Percentiles rank a stretch among this genome's conserved stretches.
Conservation (phyloP, 1,140 invertebrate species). For the Drosophila auraria region DNA sequence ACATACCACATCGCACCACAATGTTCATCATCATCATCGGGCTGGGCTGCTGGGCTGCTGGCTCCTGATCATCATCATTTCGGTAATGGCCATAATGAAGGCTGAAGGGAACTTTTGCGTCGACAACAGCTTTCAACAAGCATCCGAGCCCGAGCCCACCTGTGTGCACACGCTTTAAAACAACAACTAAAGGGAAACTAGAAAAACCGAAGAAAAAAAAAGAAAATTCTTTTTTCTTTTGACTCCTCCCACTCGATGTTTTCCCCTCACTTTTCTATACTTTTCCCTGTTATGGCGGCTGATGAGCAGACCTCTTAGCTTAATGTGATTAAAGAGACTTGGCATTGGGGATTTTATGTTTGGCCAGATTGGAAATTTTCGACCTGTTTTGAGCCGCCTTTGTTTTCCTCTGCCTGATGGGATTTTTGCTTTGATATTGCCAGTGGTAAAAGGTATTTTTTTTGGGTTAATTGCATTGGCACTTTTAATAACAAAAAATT, state of each 20-base stretch:
- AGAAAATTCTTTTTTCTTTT: slow-evolving; percentile 32
- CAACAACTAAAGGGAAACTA: slow-evolving; percentile 10
- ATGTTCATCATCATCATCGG: slow-evolving; percentile 34
- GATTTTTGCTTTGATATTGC: slow-evolving; percentile 7
- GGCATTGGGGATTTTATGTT: slow-evolving; percentile 34
- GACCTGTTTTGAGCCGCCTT: slow-evolving; percentile 26
- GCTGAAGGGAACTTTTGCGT: slow-evolving; percentile 47
- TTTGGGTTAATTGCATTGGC: too few species aligned
- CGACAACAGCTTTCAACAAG: slow-evolving; percentile 75
- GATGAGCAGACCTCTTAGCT: slow-evolving; percentile 42
- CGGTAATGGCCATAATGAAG: slow-evolving; percentile 50
- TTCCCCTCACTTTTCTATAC: not conserved
- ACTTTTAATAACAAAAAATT: too few species aligned
- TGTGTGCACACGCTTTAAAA: slow-evolving; percentile 67
- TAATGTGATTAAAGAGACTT: slow-evolving; percentile 50
- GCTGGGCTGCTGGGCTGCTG: slow-evolving; percentile 11
- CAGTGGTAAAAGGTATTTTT: too few species aligned
- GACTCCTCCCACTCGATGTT: slow-evolving; percentile 11
- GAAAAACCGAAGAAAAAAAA: not conserved
- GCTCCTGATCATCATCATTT: slow-evolving; percentile 42
- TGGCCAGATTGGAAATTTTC: slow-evolving; percentile 44
- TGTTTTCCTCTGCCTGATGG: not conserved
- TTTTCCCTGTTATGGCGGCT: slow-evolving; percentile 15
- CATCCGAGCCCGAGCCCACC: slow-evolving; percentile 54
- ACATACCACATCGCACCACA: slow-evolving; percentile 48